phyloP scores from a whole-genome alignment of 2,797 vertebrate species.

The Phataginus tricuspis region DNA sequence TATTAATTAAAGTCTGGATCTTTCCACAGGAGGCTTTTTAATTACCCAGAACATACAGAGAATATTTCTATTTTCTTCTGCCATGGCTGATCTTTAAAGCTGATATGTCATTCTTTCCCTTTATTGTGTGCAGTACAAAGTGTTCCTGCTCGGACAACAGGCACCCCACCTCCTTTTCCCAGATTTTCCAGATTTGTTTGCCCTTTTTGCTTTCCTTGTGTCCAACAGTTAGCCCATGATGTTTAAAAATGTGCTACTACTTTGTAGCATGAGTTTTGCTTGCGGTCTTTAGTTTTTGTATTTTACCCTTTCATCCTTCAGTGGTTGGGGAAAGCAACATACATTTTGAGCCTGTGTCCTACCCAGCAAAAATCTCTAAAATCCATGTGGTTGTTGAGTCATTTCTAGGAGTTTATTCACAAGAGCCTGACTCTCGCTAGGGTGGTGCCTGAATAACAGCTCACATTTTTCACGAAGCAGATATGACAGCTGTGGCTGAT shows the following conservation, averaged over 20 bases:
- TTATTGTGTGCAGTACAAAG: neutral
- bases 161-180: neutral
- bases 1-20: neutral
- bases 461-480: slow-evolving; percentile 14
- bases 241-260: neutral
- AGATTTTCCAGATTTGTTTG: neutral
- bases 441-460: neutral
- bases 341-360: neutral
- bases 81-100: neutral
- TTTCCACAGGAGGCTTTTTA: neutral
- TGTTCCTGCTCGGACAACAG: neutral
- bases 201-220: neutral
- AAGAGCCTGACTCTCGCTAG: neutral
- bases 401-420: neutral
- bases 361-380: neutral
- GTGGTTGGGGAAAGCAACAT: neutral
- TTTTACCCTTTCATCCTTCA: neutral
- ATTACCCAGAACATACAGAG: neutral
- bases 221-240: neutral
- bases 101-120: neutral
- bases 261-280: neutral
- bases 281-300: neutral
- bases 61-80: neutral
- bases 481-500: slow-evolving; percentile 42
- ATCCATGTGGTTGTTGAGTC: neutral